Base-by-base conservation (phyloP, 2,113 vertebrate genomes). In the Asarcornis scutulata region DNA sequence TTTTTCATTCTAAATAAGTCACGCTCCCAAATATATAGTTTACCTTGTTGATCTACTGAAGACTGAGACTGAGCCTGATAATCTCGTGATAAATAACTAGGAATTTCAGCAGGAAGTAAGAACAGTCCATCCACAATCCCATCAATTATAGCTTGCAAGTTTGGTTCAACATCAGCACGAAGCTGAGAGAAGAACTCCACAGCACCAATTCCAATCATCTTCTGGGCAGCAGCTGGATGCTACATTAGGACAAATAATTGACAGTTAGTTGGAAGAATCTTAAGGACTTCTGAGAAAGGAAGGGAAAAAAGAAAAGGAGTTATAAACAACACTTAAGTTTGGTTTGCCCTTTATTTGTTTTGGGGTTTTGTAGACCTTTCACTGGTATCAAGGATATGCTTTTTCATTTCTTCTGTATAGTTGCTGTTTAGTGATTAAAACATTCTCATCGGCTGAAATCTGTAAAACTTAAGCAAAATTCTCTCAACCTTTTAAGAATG, bases 161-260 rank as follows among this genome's bases (percentile, higher is more conserved):
- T 97, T 68, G 98, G 98, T 81, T 99, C 98, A 96, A 99, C 95
- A 11, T 98, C 98, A 4, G 98, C 95, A 56, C 99, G 99, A 95
- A 99, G 99, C 77, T 98, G 99, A 60, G 98, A 98, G 71, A 99
- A 98, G 95, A 99, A 99, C 88, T 99, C 99, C 58, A 99, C 98
- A 32, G 98, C 99, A 29, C 99, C 99, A 56, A 99, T 98, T 59
- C 98, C 99, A 96, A 98, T 89, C 91, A 99, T 97, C 96, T 98
- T 98, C 95, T 99, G 98, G 68, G 98, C 98, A 88, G 98, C 99
- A 85, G 97, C 95, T 4, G 98, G 97, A 96, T 99, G 98, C 99
- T 99, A 95, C 36, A 97, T 96, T 71, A 92, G 77, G 67, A 97
- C 20, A 93, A 92, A 83, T 16, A 91, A 91, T 13, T 34, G 38